These are phyloP conservation scores for Lepidothrix coronata DNA, from an alignment of 2,113 vertebrate genomes.

Conservation along the genomic window DNA sequence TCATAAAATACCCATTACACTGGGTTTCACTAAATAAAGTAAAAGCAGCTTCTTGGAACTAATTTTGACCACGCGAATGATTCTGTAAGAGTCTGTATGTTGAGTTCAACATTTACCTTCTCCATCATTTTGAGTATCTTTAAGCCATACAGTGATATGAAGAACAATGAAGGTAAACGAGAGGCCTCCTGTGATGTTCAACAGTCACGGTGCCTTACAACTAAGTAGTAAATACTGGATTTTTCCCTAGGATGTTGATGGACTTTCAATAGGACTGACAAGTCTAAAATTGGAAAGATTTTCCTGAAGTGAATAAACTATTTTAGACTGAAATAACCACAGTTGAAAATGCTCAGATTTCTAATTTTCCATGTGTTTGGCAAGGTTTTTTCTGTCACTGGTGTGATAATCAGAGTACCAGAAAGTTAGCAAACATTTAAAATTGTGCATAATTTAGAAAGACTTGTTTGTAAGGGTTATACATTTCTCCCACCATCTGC, in stretches of 20 bases:
- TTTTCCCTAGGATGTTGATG: not conserved
- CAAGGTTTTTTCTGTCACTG: not conserved
- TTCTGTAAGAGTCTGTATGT: not conserved
- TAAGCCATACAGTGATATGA: not conserved
- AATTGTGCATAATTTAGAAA: not conserved
- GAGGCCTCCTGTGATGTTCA: not conserved
- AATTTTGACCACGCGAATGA: not conserved
- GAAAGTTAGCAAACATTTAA: not conserved
- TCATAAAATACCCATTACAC: not conserved
- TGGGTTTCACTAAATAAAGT: not conserved
- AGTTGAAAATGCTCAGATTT: not conserved
- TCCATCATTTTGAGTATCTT: not conserved
- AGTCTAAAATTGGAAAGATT: not conserved
- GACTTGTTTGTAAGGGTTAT: not conserved
- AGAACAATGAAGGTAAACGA: not conserved
- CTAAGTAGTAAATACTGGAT: not conserved
- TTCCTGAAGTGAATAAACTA: not conserved
- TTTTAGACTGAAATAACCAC: not conserved
- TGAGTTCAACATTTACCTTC: not conserved
- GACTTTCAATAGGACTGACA: not conserved
- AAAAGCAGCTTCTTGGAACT: not conserved
- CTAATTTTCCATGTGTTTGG: not conserved
- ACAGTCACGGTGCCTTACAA: not conserved
- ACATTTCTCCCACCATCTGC: not conserved
- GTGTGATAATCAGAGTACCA: not conserved